Base-by-base conservation (phyloP, 1,140 invertebrate species). In the Bombus picipes region DNA sequence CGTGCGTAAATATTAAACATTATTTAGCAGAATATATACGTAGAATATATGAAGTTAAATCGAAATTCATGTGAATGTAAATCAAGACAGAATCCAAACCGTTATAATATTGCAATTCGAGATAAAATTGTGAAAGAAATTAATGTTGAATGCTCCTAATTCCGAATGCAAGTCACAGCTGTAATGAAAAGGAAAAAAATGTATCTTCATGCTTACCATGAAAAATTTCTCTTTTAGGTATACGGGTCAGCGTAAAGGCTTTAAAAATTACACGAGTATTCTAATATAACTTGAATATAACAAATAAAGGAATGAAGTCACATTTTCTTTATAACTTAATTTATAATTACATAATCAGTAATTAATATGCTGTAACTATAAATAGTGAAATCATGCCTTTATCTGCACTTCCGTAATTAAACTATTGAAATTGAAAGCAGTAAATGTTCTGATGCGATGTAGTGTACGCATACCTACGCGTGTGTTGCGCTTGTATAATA, bases 401-500 rank as follows among this genome's bases (percentile, higher is more conserved):
- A 59, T 59, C 10, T 28, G 10, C 10, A 3, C 2, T 28, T 28
- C 3, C 3, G 25, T 12, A 62, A n/a, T 22, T 13, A n/a, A 66
- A 66, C 8, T 65, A 9, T 37, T 37, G 37, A 37, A 37, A 65
- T 65, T 34, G 32, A 34, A 34, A 22, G 6, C 2, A 32, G 15
- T n/a, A 34, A 66, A 66, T 66, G 65, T 34, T 34, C 32, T 12
- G 12, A n/a, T n/a, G 28, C 3, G 28, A 28, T 65, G 4, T 32
- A 12, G 9, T 10, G 34, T 3, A 37, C 18, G 25, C n/a, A 43
- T 32, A 72, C 37, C 41, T 72, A 57, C 28, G 83, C 68, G 41
- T 13, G 66, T 43, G 5, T 41, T 68, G 32, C 28, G 47, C 68
- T 80, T 78, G 47, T 62, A 74, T 82, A 83, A 77, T 70, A 74